Conservation (phyloP, 2,888 invertebrate species). For the Imbricaverruca yamaguchii region DNA sequence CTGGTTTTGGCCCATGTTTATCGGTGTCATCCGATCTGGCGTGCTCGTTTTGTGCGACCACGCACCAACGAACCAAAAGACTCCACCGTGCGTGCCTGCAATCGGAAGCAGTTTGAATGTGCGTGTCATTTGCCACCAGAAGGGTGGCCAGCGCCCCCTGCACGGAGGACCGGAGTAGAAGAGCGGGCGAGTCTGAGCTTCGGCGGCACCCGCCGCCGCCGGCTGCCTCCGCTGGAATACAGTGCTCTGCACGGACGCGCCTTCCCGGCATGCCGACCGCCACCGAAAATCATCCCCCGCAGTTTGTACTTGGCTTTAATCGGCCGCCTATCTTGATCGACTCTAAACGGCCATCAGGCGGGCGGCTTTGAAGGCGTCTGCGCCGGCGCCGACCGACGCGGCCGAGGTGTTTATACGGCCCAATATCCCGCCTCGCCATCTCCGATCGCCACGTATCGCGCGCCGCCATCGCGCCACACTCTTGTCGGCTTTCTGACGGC, state of each 20-base stretch:
- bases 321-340: neutral
- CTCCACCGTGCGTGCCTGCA: too few species aligned
- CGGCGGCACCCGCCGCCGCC: too few species aligned
- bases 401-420: constrained; percentile 7
- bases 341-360: neutral
- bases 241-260: neutral
- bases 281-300: neutral
- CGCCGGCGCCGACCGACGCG: neutral
- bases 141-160: too few species aligned
- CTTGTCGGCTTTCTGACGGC: neutral
- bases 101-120: too few species aligned
- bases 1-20: too few species aligned
- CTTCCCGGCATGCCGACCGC: neutral
- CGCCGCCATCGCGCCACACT: neutral
- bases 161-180: too few species aligned
- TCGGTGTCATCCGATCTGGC: too few species aligned
- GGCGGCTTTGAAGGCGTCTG: neutral
- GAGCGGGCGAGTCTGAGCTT: too few species aligned
- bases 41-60: too few species aligned
- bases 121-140: too few species aligned
- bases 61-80: too few species aligned
- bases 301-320: neutral
- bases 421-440: neutral
- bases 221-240: too few species aligned
- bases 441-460: neutral